These are phyloP conservation scores for Eleutherodactylus coqui DNA, from an alignment of 2,797 vertebrate species.

Conservation along the genomic window DNA sequence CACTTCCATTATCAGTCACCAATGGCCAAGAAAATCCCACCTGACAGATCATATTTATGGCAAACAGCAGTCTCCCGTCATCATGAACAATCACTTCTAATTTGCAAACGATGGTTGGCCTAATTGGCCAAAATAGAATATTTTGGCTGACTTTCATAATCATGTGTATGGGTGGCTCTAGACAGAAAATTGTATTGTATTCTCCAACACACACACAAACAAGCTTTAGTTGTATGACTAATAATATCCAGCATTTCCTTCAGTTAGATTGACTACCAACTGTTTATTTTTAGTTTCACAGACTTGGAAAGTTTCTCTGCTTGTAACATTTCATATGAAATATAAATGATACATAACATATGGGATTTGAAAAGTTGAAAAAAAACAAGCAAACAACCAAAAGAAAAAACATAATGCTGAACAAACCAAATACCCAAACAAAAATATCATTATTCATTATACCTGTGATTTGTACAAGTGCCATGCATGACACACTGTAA, in stretches of 20 bases:
- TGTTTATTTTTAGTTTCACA: slow-evolving; percentile 50
- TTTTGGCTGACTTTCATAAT: too few relatives aligned
- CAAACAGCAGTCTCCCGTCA: too few relatives aligned
- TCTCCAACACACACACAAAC: background rate
- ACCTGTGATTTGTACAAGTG: slow-evolving; percentile 44
- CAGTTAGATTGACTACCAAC: background rate
- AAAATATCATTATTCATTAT: slow-evolving; percentile 11
- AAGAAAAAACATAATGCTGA: background rate
- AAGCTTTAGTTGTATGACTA: background rate
- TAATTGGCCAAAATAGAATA: too few relatives aligned
- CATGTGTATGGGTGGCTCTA: too few relatives aligned
- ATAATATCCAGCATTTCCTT: slow-evolving; percentile 41
- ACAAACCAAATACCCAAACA: background rate
- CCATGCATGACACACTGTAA: slow-evolving; percentile 38
- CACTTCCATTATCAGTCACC: too few relatives aligned
- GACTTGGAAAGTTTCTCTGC: background rate
- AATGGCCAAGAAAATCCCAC: too few relatives aligned
- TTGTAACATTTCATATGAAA: slow-evolving; percentile 30
- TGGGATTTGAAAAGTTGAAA: background rate
- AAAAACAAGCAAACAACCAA: background rate
- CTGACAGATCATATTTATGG: too few relatives aligned
- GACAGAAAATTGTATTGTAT: too few relatives aligned
- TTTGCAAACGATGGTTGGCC: too few relatives aligned
- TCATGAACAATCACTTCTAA: too few relatives aligned
- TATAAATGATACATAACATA: background rate